These are phyloP conservation scores for Marronus borbonicus DNA, from an alignment of 2,888 invertebrate genomes.

Conservation along the genomic window DNA sequence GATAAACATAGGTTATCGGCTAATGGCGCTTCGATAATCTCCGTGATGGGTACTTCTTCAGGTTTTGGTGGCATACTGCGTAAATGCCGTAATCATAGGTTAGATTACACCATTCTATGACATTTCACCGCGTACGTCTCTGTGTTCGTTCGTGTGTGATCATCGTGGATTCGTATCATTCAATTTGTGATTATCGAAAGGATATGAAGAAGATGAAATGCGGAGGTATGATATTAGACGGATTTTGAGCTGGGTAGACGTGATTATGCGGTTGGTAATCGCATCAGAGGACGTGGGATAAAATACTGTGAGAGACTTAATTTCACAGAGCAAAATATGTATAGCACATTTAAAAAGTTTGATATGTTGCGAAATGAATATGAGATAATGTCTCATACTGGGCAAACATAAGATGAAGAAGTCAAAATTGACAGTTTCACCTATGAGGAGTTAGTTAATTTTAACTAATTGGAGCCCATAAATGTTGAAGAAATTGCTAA, in stretches of 20 bases:
- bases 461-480: no score
- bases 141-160: not conserved
- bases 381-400: no score
- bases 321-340: no score
- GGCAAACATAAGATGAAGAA: no score
- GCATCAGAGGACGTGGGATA: no score
- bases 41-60: constrained; percentile 53
- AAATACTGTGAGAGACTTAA: no score
- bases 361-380: no score
- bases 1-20: constrained; percentile 57
- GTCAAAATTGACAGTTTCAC: no score
- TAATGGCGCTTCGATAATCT: constrained; percentile 56
- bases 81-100: constrained; percentile 58
- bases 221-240: not conserved
- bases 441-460: no score
- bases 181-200: constrained; percentile 43
- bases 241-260: not conserved
- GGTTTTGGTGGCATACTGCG: constrained; percentile 56
- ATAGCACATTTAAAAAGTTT: no score
- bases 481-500: no score
- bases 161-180: constrained; percentile 35
- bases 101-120: constrained; percentile 45
- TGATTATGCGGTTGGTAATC: not conserved
- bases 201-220: not conserved
- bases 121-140: constrained; percentile 23